phyloP scores from a whole-genome alignment of 2,888 invertebrate genomes.

The Dermolepida albohirtum region DNA sequence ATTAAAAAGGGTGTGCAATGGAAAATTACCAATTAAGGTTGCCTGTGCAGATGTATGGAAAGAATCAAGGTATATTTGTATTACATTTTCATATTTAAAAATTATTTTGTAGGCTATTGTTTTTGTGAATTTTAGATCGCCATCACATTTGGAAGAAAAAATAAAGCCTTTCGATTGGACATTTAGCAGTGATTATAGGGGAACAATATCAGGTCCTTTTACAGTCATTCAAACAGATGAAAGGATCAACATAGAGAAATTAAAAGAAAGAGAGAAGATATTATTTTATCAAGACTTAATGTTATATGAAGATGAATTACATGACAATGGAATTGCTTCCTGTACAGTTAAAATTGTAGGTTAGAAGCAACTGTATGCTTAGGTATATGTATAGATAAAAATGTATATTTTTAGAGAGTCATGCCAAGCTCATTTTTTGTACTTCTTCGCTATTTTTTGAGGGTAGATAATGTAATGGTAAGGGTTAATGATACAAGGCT shows the following conservation, averaged over 20 bases:
- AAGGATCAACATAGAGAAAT: slow-evolving; percentile 85
- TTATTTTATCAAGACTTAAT: slow-evolving; percentile 93
- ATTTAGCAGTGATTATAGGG: slow-evolving; percentile 92
- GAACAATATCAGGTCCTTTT: slow-evolving; percentile 76
- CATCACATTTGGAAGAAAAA: slow-evolving; percentile 76
- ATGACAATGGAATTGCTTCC: slow-evolving; percentile 96
- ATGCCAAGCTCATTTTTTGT: slow-evolving; percentile 96
- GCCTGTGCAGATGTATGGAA: slow-evolving; percentile 93
- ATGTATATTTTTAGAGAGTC: slow-evolving; percentile 77
- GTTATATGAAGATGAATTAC: slow-evolving; percentile 97
- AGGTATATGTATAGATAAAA: neutral
- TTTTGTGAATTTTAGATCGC: slow-evolving; percentile 69
- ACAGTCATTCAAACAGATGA: slow-evolving; percentile 75
- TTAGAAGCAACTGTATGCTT: slow-evolving; percentile 47
- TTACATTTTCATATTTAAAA: slow-evolving; percentile 6
- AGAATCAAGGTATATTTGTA: slow-evolving; percentile 79
- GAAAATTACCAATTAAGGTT: slow-evolving; percentile 82
- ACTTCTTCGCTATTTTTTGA: slow-evolving; percentile 88
- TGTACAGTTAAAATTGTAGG: slow-evolving; percentile 93
- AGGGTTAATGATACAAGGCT: slow-evolving; percentile 89
- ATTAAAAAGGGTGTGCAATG: slow-evolving; percentile 81
- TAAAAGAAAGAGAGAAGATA: slow-evolving; percentile 92
- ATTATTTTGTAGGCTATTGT: slow-evolving; percentile 16
- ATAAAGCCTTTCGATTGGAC: slow-evolving; percentile 98
- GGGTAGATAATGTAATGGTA: slow-evolving; percentile 94